These are phyloP conservation scores for Heliconius hortense DNA, from an alignment of 2,888 invertebrate species.

Conservation along the genomic window DNA sequence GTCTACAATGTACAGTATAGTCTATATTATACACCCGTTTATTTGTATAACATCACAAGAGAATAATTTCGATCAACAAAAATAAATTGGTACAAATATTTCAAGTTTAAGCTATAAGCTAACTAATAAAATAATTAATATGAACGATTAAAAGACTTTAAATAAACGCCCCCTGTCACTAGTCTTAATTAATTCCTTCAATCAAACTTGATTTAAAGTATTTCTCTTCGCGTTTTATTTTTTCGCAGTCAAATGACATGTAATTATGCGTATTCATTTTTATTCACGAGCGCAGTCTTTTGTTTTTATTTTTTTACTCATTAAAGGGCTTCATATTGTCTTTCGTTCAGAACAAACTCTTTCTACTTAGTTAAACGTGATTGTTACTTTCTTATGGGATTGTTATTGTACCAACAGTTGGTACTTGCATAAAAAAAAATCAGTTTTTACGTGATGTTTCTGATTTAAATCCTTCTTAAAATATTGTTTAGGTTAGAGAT, in stretches of 20 bases:
- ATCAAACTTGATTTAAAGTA: constrained; percentile 29
- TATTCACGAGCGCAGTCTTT: background rate
- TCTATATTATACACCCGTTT: too few species aligned
- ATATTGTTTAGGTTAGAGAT: background rate
- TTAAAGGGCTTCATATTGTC: constrained; percentile 8
- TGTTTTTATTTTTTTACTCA: constrained; percentile 11
- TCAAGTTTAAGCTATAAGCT: background rate
- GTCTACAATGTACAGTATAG: too few species aligned
- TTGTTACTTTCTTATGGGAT: background rate
- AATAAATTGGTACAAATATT: too few species aligned
- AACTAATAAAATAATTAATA: background rate
- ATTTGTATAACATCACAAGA: too few species aligned
- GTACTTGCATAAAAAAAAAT: too few species aligned
- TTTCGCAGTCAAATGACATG: constrained; percentile 20
- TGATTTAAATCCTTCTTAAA: background rate
- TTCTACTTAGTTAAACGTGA: background rate
- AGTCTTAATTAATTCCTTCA: constrained; percentile 23
- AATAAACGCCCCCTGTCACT: constrained; percentile 16
- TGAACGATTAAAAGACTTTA: background rate
- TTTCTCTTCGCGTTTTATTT: constrained; percentile 22
- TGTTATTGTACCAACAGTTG: too few species aligned
- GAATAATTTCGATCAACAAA: too few species aligned
- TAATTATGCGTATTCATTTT: constrained; percentile 21
- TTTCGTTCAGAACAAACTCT: background rate
- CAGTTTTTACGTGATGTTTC: too few species aligned